Conservation (phyloP, 2,888 invertebrate genomes). For the Lumbricus terrestris region DNA sequence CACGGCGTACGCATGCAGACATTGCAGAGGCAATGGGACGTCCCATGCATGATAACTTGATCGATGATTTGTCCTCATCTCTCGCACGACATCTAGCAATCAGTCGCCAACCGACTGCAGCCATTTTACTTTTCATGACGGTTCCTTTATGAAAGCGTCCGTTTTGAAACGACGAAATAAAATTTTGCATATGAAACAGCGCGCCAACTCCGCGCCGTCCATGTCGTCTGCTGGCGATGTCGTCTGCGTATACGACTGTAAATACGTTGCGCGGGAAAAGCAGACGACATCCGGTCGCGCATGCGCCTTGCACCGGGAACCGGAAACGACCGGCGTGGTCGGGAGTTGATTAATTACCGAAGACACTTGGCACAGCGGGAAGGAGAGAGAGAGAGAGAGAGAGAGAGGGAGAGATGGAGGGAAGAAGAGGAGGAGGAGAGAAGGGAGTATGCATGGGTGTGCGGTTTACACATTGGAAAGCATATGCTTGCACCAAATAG, state of each 20-base stretch:
- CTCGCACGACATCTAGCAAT: background rate
- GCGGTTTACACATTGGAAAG: background rate
- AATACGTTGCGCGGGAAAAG: background rate
- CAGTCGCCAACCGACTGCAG: background rate
- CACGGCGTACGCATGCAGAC: too few species aligned
- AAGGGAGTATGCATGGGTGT: background rate
- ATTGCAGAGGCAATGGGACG: background rate
- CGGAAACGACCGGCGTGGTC: background rate
- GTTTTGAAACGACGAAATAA: background rate
- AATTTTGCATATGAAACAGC: background rate
- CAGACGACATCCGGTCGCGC: slow-evolving; percentile 3
- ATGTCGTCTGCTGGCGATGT: background rate
- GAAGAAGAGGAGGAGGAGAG: background rate
- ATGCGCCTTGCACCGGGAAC: background rate
- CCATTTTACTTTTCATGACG: background rate
- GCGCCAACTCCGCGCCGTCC: background rate
- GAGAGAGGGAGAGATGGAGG: background rate
- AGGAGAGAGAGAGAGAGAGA: background rate
- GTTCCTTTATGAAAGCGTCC: background rate
- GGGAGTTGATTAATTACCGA: background rate
- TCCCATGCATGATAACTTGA: background rate
- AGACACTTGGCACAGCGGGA: background rate
- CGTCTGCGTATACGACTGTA: background rate
- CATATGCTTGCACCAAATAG: background rate
- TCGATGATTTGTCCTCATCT: background rate